phyloP scores from a whole-genome alignment of 2,888 invertebrate species.

The Lasius fuliginosus region DNA sequence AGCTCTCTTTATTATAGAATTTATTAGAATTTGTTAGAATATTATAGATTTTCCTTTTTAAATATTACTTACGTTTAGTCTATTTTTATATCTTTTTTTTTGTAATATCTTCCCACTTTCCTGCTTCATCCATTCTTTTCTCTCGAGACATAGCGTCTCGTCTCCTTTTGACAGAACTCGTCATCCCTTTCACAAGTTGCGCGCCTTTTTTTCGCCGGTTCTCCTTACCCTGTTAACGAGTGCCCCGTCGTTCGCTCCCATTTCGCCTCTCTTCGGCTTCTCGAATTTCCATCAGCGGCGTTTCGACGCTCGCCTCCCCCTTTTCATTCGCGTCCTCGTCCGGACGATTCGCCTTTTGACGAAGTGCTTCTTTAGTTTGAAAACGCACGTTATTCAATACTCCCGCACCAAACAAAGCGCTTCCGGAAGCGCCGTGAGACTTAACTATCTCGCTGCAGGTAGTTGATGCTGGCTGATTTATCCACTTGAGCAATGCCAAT shows the following conservation, averaged over 20 bases:
- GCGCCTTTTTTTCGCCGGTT: constrained; percentile 40
- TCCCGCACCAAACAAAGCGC: constrained; percentile 76
- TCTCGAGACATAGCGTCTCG: background rate
- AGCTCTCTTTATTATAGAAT: background rate
- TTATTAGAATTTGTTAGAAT: background rate
- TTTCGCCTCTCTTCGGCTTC: constrained; percentile 78
- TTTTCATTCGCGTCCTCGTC: constrained; percentile 63
- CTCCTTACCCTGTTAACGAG: constrained; percentile 56
- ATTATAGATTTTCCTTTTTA: background rate
- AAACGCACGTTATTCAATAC: constrained; percentile 79
- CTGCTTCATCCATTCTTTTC: background rate
- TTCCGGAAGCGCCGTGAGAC: constrained; percentile 78
- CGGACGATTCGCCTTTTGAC: constrained; percentile 83
- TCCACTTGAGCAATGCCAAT: background rate
- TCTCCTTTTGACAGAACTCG: constrained; percentile 26
- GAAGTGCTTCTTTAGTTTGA: constrained; percentile 84
- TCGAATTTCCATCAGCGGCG: constrained; percentile 76
- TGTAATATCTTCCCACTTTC: background rate
- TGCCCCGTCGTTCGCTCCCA: constrained; percentile 70
- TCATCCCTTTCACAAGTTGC: constrained; percentile 47
- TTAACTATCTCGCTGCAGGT: constrained; percentile 75
- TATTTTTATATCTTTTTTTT: background rate
- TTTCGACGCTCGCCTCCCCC: constrained; percentile 69
- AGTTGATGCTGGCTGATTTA: constrained; percentile 67
- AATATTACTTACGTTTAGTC: background rate